Evolutionary conservation across 2,797 vertebrate species (phyloP).

Genomic region (Tinamus major): DNA sequence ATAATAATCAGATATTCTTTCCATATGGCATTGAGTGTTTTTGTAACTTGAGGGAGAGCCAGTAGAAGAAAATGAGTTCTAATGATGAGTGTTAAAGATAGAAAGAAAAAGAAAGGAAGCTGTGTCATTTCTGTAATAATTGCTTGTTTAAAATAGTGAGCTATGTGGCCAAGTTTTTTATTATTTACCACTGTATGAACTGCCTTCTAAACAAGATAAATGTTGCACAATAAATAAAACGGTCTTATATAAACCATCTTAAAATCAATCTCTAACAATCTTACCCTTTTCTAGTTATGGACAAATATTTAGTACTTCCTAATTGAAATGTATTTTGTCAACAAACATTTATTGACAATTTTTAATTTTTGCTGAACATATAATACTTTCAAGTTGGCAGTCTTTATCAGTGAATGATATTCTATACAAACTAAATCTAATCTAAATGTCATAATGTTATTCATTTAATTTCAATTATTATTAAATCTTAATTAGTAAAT

Average conservation of each 20-base stretch:
- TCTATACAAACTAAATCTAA: background rate
- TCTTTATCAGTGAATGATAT: background rate
- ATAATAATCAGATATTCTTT: background rate
- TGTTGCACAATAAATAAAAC: background rate
- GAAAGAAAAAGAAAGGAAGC: background rate
- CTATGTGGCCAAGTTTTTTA: background rate
- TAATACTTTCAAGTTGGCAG: background rate
- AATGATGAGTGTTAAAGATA: background rate
- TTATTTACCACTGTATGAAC: background rate
- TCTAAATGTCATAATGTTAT: background rate
- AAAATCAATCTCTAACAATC: background rate
- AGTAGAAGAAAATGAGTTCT: background rate
- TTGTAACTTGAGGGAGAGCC: background rate
- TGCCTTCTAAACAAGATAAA: conserved; percentile 16
- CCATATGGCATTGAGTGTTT: background rate
- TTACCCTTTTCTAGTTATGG: background rate
- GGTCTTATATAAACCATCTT: background rate
- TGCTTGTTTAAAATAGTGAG: background rate
- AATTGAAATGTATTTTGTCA: conserved; percentile 44
- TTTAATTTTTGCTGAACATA: conserved; percentile 5
- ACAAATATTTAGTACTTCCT: conserved; percentile 14
- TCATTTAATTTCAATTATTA: conserved; percentile 28
- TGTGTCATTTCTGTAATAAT: background rate
- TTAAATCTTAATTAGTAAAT: background rate
- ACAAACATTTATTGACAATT: background rate